phyloP scores from a whole-genome alignment of 2,888 invertebrate genomes.

The Clistopyga incitator region DNA sequence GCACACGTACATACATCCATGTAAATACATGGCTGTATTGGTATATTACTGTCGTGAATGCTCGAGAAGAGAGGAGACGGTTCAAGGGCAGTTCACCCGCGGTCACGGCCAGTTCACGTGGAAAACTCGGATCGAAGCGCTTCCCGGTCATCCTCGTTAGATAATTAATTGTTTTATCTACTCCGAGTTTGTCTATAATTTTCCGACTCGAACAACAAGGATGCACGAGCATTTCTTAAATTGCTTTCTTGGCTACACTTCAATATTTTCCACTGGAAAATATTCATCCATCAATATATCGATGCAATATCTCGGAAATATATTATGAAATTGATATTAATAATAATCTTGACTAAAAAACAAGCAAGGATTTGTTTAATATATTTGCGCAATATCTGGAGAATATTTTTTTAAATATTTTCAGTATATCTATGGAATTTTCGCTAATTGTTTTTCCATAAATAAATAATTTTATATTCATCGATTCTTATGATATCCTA shows the following conservation, averaged over 20 bases:
- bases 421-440: not conserved
- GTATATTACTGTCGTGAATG: conserved; percentile 27
- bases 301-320: not conserved
- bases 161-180: conserved; percentile 37
- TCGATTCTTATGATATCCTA: too few species aligned
- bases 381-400: not conserved
- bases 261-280: not conserved
- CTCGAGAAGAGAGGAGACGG: conserved; percentile 11
- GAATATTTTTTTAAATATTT: not conserved
- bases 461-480: too few species aligned
- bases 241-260: not conserved
- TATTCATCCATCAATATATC: not conserved
- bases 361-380: too few species aligned
- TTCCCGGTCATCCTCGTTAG: conserved; percentile 23
- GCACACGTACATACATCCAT: not conserved
- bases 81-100: conserved; percentile 45
- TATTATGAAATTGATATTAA: too few species aligned
- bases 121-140: conserved; percentile 18
- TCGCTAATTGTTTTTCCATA: not conserved
- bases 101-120: conserved; percentile 45
- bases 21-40: not conserved
- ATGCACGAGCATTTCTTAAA: not conserved
- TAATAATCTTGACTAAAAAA: too few species aligned
- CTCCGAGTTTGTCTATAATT: not conserved
- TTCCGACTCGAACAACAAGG: too few species aligned